Conservation (phyloP, 2,797 vertebrate species). For the Graptemys geographica region DNA sequence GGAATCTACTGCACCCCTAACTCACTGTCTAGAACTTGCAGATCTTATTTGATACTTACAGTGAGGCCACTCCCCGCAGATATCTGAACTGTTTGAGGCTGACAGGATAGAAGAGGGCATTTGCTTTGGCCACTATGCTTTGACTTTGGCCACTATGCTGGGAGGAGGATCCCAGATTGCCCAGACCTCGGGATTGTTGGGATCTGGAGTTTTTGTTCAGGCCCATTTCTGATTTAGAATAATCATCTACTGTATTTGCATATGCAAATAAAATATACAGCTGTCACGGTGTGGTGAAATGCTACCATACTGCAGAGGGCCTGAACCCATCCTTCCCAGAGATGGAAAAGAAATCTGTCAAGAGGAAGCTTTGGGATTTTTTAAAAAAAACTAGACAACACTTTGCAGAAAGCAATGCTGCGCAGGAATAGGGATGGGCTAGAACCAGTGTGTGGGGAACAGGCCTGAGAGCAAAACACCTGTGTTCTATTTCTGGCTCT, state of each 20-base stretch:
- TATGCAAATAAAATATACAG: neutral
- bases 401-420: neutral
- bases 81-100: neutral
- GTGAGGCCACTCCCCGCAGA: neutral
- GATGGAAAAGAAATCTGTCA: neutral
- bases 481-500: neutral
- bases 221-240: neutral
- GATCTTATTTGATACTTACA: neutral
- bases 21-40: neutral
- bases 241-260: neutral
- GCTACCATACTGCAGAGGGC: neutral
- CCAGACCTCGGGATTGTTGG: neutral
- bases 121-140: neutral
- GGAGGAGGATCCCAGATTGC: neutral
- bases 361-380: neutral
- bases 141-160: neutral
- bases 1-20: neutral
- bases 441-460: neutral
- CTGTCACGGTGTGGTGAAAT: neutral
- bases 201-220: neutral
- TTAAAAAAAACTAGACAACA: neutral
- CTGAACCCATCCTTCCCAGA: neutral
- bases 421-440: neutral
- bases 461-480: neutral
- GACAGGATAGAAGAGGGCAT: rapidly evolving